phyloP scores from a whole-genome alignment of 2,113 vertebrate genomes.

The Misgurnus anguillicaudatus region DNA sequence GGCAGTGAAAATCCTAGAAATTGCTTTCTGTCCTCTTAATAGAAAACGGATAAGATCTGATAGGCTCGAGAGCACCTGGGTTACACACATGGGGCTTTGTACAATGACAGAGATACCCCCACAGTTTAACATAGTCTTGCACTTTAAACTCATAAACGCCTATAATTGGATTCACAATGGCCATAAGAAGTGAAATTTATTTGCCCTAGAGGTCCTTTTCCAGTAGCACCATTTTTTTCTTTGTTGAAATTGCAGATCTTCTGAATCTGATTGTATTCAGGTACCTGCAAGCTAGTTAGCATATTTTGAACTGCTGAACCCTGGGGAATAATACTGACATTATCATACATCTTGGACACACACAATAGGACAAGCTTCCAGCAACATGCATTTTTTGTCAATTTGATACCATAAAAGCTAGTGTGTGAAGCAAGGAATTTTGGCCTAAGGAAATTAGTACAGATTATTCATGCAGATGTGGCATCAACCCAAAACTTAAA shows the following conservation, averaged over 20 bases:
- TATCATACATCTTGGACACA: neutral
- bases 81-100: constrained; percentile 16
- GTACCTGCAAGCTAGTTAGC: constrained; percentile 10
- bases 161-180: constrained; percentile 29
- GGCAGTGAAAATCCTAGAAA: constrained; percentile 57
- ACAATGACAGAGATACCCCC: constrained; percentile 20
- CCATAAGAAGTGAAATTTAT: constrained; percentile 13
- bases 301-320: neutral
- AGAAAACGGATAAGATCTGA: constrained; percentile 60
- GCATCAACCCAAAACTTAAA: neutral
- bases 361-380: neutral
- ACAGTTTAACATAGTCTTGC: constrained; percentile 25
- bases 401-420: no score
- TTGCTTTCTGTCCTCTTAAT: constrained; percentile 61
- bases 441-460: no score
- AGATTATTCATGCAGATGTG: no score
- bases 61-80: constrained; percentile 36
- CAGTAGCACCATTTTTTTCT: neutral
- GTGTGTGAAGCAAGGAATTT: no score
- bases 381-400: neutral
- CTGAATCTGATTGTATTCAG: constrained; percentile 10
- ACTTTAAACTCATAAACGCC: constrained; percentile 9
- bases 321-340: constrained; percentile 7
- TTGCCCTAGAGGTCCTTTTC: constrained; percentile 7
- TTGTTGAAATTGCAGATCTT: constrained; percentile 5